Conservation (phyloP, 1,140 invertebrate species). For the Babylonia areolata region DNA sequence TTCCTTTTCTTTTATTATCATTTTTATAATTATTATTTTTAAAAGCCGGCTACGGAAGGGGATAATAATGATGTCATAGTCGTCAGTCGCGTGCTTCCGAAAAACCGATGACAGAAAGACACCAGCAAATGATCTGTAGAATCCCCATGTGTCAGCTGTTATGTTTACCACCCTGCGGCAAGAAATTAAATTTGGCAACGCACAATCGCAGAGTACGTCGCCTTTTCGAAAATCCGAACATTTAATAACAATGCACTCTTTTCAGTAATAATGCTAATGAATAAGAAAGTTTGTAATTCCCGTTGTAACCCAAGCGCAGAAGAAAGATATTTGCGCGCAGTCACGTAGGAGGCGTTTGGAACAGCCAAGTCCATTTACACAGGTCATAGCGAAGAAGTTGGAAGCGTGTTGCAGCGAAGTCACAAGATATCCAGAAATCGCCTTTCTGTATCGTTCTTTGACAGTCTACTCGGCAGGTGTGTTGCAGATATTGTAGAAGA, state of each 20-base stretch:
- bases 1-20: neutral
- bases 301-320: too few species aligned
- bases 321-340: neutral
- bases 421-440: slow-evolving; percentile 30
- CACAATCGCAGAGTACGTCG: too few species aligned
- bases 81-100: slow-evolving; percentile 25
- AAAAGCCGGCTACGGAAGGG: too few species aligned
- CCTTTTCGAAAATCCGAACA: too few species aligned
- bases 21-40: neutral
- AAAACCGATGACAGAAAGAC: slow-evolving; percentile 32
- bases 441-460: neutral
- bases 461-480: slow-evolving; percentile 17
- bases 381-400: slow-evolving; percentile 36
- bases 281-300: too few species aligned
- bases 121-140: slow-evolving; percentile 34
- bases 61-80: neutral
- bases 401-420: slow-evolving; percentile 32
- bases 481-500: neutral
- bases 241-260: too few species aligned
- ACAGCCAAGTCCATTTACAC: slow-evolving; percentile 38
- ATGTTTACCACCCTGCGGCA: neutral
- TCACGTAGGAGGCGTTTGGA: slow-evolving; percentile 22
- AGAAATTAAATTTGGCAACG: neutral
- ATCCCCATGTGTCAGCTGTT: slow-evolving; percentile 34
- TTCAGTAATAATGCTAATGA: too few species aligned